Evolutionary conservation across 2,888 invertebrate genomes (phyloP).

Genomic region (Aphodius sticticus): DNA sequence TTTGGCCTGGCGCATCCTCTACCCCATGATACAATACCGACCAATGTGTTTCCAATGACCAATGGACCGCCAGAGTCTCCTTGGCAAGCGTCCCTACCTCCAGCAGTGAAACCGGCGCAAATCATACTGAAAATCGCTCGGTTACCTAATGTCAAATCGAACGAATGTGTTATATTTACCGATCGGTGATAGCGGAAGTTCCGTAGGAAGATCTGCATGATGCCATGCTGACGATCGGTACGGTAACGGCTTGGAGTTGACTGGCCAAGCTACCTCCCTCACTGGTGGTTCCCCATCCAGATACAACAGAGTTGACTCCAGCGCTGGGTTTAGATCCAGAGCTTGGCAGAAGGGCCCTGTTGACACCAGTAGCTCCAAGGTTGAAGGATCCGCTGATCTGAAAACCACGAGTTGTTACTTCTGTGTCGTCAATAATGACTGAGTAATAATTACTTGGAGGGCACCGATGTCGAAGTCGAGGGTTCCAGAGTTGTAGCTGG

Average conservation of each 20-base stretch:
- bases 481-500: conserved; percentile 44
- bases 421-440: neutral
- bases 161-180: neutral
- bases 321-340: conserved; percentile 31
- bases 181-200: conserved; percentile 17
- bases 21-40: conserved; percentile 48
- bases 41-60: conserved; percentile 39
- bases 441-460: neutral
- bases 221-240: conserved; percentile 36
- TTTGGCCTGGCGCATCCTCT: conserved; percentile 46
- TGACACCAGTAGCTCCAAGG: conserved; percentile 32
- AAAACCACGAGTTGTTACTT: conserved; percentile 18
- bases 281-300: conserved; percentile 42
- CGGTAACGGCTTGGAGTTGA: conserved; percentile 34
- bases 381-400: conserved; percentile 31
- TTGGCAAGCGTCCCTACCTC: conserved; percentile 36
- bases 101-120: conserved; percentile 33
- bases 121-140: conserved; percentile 30
- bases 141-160: neutral
- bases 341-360: conserved; percentile 32
- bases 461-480: conserved; percentile 51
- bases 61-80: conserved; percentile 45
- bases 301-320: conserved; percentile 38
- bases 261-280: conserved; percentile 32
- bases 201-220: conserved; percentile 33